Evolutionary conservation across 2,113 vertebrate species (phyloP).

Genomic region (Trogon surrucura): DNA sequence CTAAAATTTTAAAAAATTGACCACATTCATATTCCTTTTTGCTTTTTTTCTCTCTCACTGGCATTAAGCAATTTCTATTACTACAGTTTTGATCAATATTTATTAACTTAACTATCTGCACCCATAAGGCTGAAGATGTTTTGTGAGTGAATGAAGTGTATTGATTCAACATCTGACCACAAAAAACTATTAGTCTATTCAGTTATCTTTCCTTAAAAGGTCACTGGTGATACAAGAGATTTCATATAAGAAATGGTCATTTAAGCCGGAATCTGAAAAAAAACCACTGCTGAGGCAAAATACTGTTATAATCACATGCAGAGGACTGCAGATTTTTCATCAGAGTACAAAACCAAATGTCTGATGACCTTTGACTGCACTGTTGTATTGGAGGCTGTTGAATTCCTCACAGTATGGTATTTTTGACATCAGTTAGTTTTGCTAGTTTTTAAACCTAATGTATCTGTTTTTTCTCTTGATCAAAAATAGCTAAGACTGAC

Average conservation of each 20-base stretch:
- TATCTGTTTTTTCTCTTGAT: background rate
- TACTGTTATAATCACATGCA: background rate
- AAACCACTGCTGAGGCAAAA: background rate
- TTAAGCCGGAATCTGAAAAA: background rate
- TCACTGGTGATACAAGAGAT: background rate
- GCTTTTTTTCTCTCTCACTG: background rate
- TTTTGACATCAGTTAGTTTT: background rate
- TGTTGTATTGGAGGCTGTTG: background rate
- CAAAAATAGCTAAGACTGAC: background rate
- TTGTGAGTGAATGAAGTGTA: background rate
- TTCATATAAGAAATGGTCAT: background rate
- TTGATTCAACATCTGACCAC: background rate
- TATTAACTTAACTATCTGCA: background rate
- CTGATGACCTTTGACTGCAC: background rate
- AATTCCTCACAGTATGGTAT: background rate
- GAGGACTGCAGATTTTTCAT: background rate
- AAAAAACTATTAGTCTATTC: background rate
- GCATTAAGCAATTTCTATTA: background rate
- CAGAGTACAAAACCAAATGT: background rate
- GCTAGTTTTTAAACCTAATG: background rate
- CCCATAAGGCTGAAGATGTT: background rate
- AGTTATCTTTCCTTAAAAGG: background rate
- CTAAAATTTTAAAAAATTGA: background rate
- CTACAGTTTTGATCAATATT: background rate
- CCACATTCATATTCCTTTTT: background rate